Percentiles rank a stretch among this genome's conserved stretches.
Conservation (phyloP, 2,888 invertebrate species). For the Gymnosoma rotundatum region DNA sequence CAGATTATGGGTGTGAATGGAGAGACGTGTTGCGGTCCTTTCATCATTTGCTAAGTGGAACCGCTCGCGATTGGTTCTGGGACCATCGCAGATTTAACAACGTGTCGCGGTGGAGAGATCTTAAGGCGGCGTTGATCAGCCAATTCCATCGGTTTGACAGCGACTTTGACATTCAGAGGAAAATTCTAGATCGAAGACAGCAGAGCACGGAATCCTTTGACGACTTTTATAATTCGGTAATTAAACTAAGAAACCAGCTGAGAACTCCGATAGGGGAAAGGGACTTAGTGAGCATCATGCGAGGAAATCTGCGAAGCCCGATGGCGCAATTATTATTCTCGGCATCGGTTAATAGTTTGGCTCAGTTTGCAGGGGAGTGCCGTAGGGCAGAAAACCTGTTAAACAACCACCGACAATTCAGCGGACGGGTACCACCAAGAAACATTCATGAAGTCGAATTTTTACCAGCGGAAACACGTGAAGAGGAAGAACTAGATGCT, state of each 20-base stretch:
- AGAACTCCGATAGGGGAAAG: not conserved
- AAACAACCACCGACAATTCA: not conserved
- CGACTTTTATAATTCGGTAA: constrained; percentile 10
- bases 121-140: not conserved
- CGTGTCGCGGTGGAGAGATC: not conserved
- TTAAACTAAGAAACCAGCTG: constrained; percentile 6
- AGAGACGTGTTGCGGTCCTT: not conserved
- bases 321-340: not conserved
- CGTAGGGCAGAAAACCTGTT: not conserved
- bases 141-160: constrained; percentile 6
- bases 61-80: not conserved
- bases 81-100: not conserved
- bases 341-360: no score
- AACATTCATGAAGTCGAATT: no score
- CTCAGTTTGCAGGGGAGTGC: no score
- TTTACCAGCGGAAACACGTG: no score
- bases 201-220: not conserved
- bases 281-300: constrained; percentile 9
- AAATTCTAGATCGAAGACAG: not conserved
- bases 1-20: not conserved
- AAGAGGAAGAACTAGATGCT: no score
- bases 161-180: constrained; percentile 4
- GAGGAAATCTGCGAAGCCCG: not conserved
- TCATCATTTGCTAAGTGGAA: not conserved
- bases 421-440: not conserved